phyloP scores from a whole-genome alignment of 1,140 invertebrate genomes.

The Listronotus bonariensis region DNA sequence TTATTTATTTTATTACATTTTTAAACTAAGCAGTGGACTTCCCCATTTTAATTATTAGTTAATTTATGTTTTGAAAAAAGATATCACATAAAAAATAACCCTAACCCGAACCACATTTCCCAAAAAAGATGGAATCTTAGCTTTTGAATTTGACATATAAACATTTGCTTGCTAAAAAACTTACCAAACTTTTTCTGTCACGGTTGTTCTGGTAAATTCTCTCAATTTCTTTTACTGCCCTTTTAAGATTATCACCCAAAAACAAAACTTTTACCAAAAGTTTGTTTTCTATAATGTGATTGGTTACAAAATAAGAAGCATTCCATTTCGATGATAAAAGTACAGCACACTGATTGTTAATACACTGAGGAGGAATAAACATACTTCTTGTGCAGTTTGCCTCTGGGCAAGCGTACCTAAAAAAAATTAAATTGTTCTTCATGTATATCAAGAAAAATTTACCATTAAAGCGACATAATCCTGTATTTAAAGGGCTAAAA shows the following conservation, averaged over 20 bases:
- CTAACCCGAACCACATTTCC: too few relatives aligned
- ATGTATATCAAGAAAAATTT: too few relatives aligned
- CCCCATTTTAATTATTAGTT: too few relatives aligned
- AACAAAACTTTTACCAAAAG: constrained; percentile 67
- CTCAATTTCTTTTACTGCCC: constrained; percentile 57
- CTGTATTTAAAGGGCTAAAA: too few relatives aligned
- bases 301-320: constrained; percentile 59
- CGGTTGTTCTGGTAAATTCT: constrained; percentile 43
- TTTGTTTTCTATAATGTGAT: constrained; percentile 61
- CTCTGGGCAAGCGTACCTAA: constrained; percentile 60
- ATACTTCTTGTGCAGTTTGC: constrained; percentile 62
- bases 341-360: constrained; percentile 59
- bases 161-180: too few relatives aligned
- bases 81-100: too few relatives aligned
- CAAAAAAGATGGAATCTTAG: too few relatives aligned
- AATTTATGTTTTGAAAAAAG: too few relatives aligned
- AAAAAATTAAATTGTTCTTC: constrained; percentile 17
- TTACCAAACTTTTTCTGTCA: constrained; percentile 30
- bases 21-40: too few relatives aligned
- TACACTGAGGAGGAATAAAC: constrained; percentile 63
- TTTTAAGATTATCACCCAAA: constrained; percentile 64
- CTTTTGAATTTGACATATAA: too few relatives aligned
- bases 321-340: constrained; percentile 62
- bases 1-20: too few relatives aligned
- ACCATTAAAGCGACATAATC: too few relatives aligned